Evolutionary conservation across 92 coral and sea anemone species (phyloP), one percentile per base, ranked within the genome.

Genomic region (Palythoa heliodiscus): DNA sequence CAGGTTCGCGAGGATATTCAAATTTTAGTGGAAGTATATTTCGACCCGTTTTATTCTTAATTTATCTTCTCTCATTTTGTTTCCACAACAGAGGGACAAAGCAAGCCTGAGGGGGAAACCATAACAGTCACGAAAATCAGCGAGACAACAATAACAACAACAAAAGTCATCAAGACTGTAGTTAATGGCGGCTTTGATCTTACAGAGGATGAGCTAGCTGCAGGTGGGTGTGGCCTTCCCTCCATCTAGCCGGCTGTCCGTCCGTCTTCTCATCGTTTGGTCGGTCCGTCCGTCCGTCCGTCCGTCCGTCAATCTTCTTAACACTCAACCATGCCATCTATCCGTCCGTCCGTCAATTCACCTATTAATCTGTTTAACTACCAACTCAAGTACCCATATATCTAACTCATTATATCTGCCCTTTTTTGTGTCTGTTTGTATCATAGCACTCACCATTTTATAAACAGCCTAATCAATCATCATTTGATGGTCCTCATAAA

Each of bases 81-180:
- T 69, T 20, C 25, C 67, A 25, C 22, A 54, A 54, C 58, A 76
- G 81, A 76, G 53, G 66, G 39, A 11, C 81, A 14, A 24, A 39
- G 24, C 6, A 3, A 57, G 22, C 68, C 23, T 14, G 81, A 54
- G 40, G 81, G 68, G 2, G 47, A 12, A 11, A 53, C 50, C 7
- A 76, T 52, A 5, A 76, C 81, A 24, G 53, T 58, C 76, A 40
- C 76, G 52, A 43, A 72, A 43, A 22, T 72, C 25, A 72, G 76
- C 17, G 76, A 72, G 38, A 76, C 81, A 54, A 76, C 81, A 24
- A 54, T 76, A 53, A 76, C 48, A 76, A 76, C 81, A 14, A 76
- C 81, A 9, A 76, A 76, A 29, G 14, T 76, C 40, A 20, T 76
- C 15, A 76, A 76, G 66, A 54, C 81, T 12, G 81, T 54, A 6